Base-by-base conservation (phyloP, 2,888 invertebrate species). In the Acrocyrtus sp. region DNA sequence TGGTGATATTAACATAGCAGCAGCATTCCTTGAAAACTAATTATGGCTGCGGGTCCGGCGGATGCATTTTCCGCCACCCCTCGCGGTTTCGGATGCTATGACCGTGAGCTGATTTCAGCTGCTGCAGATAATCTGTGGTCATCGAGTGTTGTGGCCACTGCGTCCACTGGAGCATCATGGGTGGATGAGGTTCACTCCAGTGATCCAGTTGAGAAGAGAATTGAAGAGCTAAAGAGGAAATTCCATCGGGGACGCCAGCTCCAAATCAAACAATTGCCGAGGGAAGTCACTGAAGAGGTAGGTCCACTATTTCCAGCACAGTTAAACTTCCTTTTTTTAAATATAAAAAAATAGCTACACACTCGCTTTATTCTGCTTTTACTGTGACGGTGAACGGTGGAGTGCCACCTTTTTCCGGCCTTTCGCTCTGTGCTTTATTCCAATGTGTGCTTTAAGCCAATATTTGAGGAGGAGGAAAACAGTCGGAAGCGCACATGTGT, bases 251-350 rank as follows among this genome's bases (percentile, higher is more conserved):
- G 84, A 51, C 81, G 85, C 19, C 83, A 84, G 68, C 81, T 85
- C 22, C 83, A 83, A 77, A 83, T 85, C 56, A 84, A 84, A 72
- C 84, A 85, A 80, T 80, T 85, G 62, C 85, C 85, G 8, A 81
- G 85, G 39, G 85, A 85, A 81, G 84, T 84, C 53, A 83, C 83
- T 6, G 84, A 85, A 81, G 83, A 85, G 83, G 85, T 84, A 78
- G 82, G 82, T 80, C 41, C 47, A 29, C 6, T 62, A 19, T 26
- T 26, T 65, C 24, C 22, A 17, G 4, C 21, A 26, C 39, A n/a
- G n/a, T n/a, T n/a, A n/a, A n/a, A 2, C 39, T 50, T 26, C 26
- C 3, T 57, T 21, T 62, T 27, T 24, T n/a, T 19, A 12, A 12
- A 8, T 39, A 39, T 39, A 12, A 8, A 39, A 12, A 12, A 12